phyloP scores from a whole-genome alignment of 2,888 invertebrate species.

The Exephanes ischioxanthus region DNA sequence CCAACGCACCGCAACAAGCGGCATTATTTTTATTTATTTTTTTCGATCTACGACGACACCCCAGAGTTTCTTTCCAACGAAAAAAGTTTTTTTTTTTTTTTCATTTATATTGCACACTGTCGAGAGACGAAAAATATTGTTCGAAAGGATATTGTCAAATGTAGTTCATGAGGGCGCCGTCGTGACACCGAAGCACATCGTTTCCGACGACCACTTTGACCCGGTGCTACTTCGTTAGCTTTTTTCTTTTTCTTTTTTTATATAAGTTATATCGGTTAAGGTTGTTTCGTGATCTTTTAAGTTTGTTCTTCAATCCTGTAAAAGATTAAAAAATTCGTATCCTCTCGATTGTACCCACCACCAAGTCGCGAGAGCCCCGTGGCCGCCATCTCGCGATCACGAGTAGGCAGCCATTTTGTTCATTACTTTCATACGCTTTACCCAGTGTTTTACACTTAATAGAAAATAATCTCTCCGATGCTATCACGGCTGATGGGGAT shows the following conservation, averaged over 20 bases:
- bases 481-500: conserved; percentile 59
- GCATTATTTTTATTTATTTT: conserved; percentile 10
- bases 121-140: conserved; percentile 7
- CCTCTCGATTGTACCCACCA: conserved; percentile 78
- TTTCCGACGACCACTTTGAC: conserved; percentile 59
- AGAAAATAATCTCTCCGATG: conserved; percentile 67
- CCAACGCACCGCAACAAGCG: conserved; percentile 72
- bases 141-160: conserved; percentile 19
- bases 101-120: conserved; percentile 28
- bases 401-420: conserved; percentile 72
- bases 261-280: conserved; percentile 58
- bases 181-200: conserved; percentile 44
- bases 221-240: conserved; percentile 49
- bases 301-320: conserved; percentile 18
- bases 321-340: conserved; percentile 44
- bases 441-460: conserved; percentile 46
- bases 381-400: conserved; percentile 44
- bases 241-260: conserved; percentile 54
- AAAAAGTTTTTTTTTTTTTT: conserved; percentile 11
- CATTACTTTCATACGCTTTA: conserved; percentile 42
- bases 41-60: conserved; percentile 68
- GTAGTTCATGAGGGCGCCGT: conserved; percentile 39
- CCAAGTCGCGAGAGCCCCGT: conserved; percentile 73
- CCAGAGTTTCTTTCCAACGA: conserved; percentile 55
- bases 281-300: conserved; percentile 39